These are phyloP conservation scores for Sisor rabdophorus DNA, from an alignment of 2,113 vertebrate genomes.

Conservation along the genomic window DNA sequence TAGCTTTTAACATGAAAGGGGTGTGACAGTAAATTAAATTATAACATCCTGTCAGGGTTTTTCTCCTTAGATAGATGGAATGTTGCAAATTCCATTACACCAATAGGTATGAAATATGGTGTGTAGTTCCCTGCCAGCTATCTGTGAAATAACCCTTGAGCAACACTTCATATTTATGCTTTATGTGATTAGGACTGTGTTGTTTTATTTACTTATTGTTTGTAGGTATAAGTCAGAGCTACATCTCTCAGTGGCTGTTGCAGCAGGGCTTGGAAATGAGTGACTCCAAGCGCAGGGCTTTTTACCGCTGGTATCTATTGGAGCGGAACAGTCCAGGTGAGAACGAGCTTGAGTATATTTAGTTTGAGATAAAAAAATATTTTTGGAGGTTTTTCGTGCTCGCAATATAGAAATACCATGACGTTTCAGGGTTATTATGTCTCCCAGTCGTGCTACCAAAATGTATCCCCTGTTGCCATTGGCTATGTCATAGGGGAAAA, in stretches of 20 bases:
- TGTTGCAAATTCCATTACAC: not conserved
- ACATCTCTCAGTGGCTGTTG: conserved; percentile 80
- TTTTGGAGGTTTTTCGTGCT: not conserved
- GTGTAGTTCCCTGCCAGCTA: not conserved
- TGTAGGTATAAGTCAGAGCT: conserved; percentile 78
- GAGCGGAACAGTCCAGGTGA: conserved; percentile 78
- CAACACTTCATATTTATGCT: not conserved
- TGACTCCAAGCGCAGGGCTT: conserved; percentile 76
- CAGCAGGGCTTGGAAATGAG: conserved; percentile 81
- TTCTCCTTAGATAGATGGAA: not conserved
- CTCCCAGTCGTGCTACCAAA: too few relatives aligned
- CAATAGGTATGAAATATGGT: not conserved
- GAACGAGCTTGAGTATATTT: conserved; percentile 7
- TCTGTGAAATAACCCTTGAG: conserved; percentile 9
- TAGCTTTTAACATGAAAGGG: not conserved
- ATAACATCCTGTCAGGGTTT: not conserved
- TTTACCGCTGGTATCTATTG: conserved; percentile 80
- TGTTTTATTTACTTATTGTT: not conserved
- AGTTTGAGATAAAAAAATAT: conserved; percentile 24
- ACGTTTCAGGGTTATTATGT: too few relatives aligned
- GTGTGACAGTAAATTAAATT: conserved; percentile 3
- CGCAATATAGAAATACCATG: too few relatives aligned
- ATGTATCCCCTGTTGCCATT: too few relatives aligned
- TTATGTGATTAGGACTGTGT: not conserved
- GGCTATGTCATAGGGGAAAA: too few relatives aligned